Percentiles rank a stretch among this genome's conserved stretches.
Evolutionary conservation across 2,888 invertebrate species (phyloP).

Genomic region (Oscheius sp.): DNA sequence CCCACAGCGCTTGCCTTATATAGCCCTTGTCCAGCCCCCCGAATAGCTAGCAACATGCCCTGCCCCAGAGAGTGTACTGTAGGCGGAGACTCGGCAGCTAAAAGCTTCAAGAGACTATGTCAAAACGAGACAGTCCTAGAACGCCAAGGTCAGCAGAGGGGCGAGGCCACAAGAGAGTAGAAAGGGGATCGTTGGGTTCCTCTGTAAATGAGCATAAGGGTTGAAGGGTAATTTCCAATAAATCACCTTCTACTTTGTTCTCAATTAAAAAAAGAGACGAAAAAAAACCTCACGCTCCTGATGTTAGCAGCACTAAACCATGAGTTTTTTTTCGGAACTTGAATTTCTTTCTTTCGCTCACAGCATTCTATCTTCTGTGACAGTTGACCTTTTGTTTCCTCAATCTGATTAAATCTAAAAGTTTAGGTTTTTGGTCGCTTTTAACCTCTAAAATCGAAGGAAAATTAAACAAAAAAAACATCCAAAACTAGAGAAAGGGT

Average conservation of each 20-base stretch:
- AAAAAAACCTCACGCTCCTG: neutral
- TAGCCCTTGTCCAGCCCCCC: slow-evolving; percentile 31
- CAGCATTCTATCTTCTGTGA: too few species aligned
- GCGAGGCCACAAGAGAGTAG: neutral
- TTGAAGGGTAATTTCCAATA: neutral
- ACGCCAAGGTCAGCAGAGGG: slow-evolving; percentile 22
- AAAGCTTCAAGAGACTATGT: neutral
- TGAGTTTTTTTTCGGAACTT: neutral
- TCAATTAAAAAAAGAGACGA: neutral
- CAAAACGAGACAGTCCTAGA: neutral
- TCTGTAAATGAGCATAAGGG: neutral
- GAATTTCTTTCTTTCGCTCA: too few species aligned
- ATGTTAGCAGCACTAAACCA: neutral
- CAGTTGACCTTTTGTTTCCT: too few species aligned
- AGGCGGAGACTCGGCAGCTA: slow-evolving; percentile 3
- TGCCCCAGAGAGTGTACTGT: slow-evolving; percentile 11
- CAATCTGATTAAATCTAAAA: too few species aligned
- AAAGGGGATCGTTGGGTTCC: neutral
- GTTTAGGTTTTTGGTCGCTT: too few species aligned
- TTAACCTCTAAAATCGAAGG: too few species aligned
- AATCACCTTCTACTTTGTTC: neutral
- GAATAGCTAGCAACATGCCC: slow-evolving; percentile 28
- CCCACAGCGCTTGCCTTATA: slow-evolving; percentile 38
- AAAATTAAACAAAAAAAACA: too few species aligned
- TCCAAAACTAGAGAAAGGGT: too few species aligned